phyloP scores from a whole-genome alignment of 2,113 vertebrate species.

The Tricholaema leucomelas region DNA sequence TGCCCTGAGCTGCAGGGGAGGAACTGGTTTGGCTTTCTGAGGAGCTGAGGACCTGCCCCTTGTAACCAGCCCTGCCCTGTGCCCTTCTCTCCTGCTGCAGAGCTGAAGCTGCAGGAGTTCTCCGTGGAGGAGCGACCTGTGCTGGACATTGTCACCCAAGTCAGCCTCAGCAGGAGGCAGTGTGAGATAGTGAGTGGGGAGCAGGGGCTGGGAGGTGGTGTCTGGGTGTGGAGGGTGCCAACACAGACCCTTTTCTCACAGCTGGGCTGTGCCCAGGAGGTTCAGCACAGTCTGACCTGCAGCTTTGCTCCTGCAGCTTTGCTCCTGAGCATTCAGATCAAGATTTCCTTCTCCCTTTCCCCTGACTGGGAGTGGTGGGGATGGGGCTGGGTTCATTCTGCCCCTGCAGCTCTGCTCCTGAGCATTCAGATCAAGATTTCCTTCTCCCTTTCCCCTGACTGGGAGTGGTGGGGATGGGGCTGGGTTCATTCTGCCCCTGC shows the following conservation, averaged over 20 bases:
- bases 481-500: neutral
- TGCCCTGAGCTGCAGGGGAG: neutral
- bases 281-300: fast-evolving
- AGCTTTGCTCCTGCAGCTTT: too few species aligned
- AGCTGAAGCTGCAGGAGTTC: constrained; percentile 86
- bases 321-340: too few species aligned
- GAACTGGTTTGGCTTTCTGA: fast-evolving
- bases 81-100: constrained; percentile 28
- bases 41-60: neutral
- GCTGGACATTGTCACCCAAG: constrained; percentile 90
- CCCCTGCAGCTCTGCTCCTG: too few species aligned
- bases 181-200: constrained; percentile 82
- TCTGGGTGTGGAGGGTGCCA: constrained; percentile 54
- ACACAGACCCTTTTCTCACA: too few species aligned
- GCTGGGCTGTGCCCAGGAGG: neutral
- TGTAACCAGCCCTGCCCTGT: fast-evolving
- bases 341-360: too few species aligned
- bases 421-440: too few species aligned
- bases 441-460: too few species aligned
- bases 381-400: too few species aligned
- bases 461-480: too few species aligned
- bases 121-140: constrained; percentile 82
- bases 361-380: too few species aligned
- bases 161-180: constrained; percentile 89
- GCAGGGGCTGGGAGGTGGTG: neutral